Percentiles rank a stretch among this genome's conserved stretches.
Conservation (phyloP, 2,113 vertebrate species). For the Myxocyprinus asiaticus region DNA sequence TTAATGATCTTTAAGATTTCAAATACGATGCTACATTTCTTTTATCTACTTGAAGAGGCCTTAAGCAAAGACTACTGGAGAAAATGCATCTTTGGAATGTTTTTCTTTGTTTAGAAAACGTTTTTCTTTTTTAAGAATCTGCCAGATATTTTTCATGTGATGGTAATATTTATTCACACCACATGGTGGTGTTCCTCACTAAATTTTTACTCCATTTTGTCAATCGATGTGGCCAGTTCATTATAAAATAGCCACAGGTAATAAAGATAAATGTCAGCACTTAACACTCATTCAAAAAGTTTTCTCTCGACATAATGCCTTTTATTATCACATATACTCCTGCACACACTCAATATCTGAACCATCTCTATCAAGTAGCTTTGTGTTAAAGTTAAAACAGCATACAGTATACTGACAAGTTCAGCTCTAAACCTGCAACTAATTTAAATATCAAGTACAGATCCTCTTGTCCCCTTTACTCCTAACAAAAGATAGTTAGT, state of each 20-base stretch:
- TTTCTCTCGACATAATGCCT: not conserved
- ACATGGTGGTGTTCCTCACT: slow-evolving; percentile 38
- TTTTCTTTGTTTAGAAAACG: no score
- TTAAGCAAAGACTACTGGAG: no score
- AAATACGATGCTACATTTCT: no score
- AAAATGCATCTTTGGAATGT: not conserved
- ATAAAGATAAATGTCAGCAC: slow-evolving; percentile 30
- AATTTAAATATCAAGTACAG: not conserved
- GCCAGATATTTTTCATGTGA: not conserved
- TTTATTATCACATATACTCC: slow-evolving; percentile 15
- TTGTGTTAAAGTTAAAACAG: not conserved
- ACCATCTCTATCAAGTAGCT: not conserved
- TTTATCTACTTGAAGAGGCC: no score
- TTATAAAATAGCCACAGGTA: not conserved
- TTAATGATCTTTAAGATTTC: no score
- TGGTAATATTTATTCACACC: slow-evolving; percentile 26
- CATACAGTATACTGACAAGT: not conserved
- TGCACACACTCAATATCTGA: not conserved
- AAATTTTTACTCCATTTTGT: not conserved
- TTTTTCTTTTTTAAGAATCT: no score
- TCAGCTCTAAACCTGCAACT: slow-evolving; percentile 5
- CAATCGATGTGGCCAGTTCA: not conserved
- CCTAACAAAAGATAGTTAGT: not conserved
- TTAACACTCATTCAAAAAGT: not conserved
- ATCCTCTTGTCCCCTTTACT: not conserved